These are phyloP conservation scores for Malurus splendens DNA, from an alignment of 2,797 vertebrate genomes.

Conservation along the genomic window DNA sequence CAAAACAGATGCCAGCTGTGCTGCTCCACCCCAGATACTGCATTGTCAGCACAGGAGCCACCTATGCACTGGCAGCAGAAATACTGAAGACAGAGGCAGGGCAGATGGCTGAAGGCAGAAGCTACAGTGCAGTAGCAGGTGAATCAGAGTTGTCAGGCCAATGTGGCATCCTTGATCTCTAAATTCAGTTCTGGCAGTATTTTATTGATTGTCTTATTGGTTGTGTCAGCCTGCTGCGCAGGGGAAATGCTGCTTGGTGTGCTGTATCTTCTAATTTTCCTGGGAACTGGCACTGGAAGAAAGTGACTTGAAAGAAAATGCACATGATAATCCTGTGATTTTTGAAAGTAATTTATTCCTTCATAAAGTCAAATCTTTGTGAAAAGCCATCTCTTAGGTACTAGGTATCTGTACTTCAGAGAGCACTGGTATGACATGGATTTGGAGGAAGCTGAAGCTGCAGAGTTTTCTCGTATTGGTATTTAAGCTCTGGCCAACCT, in stretches of 20 bases:
- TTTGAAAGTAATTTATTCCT: background rate
- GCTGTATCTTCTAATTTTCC: background rate
- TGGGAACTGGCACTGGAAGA: background rate
- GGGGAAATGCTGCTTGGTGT: background rate
- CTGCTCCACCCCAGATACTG: background rate
- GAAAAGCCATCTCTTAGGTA: background rate
- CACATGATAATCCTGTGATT: background rate
- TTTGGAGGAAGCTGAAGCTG: background rate
- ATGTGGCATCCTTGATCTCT: background rate
- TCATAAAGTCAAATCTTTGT: background rate
- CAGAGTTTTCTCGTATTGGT: background rate
- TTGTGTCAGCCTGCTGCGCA: background rate
- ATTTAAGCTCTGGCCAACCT: background rate
- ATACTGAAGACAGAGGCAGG: background rate
- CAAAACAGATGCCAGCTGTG: background rate
- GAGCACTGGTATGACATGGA: background rate
- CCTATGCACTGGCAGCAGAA: background rate
- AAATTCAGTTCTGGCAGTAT: background rate
- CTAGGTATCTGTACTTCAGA: background rate
- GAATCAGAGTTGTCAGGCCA: background rate
- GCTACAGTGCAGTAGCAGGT: background rate
- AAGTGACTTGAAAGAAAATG: background rate
- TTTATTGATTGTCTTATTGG: background rate
- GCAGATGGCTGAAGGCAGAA: background rate
- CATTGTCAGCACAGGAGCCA: background rate